phyloP scores from a whole-genome alignment of 2,797 vertebrate genomes.

The Thalassophryne amazonica region DNA sequence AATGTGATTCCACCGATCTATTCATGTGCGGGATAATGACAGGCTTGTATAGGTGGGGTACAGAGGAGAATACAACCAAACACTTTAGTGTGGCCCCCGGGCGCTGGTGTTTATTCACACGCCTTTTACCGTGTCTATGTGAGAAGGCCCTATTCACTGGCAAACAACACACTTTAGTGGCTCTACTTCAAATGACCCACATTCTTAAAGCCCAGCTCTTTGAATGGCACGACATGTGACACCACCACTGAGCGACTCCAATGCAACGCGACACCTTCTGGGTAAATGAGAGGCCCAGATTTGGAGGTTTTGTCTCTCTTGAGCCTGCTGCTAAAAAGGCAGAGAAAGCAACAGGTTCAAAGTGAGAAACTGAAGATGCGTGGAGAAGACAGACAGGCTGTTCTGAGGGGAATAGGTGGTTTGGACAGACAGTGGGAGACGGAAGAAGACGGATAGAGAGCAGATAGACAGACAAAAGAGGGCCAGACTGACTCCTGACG shows the following conservation, averaged over 20 bases:
- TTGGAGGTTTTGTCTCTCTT: conserved; percentile 55
- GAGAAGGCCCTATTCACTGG: conserved; percentile 79
- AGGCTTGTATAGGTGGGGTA: conserved; percentile 68
- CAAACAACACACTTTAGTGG: conserved; percentile 80
- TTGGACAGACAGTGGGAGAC: conserved; percentile 15
- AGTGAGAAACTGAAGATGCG: conserved; percentile 50
- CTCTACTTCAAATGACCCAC: conserved; percentile 83
- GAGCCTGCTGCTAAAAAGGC: conserved; percentile 5
- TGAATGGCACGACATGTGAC: conserved; percentile 74
- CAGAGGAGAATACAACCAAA: conserved; percentile 66
- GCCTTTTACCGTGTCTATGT: conserved; percentile 78
- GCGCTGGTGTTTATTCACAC: conserved; percentile 79
- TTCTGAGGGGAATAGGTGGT: conserved; percentile 38
- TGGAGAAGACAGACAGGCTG: conserved; percentile 41
- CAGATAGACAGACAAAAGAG: too few species aligned
- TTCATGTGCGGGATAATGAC: conserved; percentile 70
- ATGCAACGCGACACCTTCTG: conserved; percentile 72
- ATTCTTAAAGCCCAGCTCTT: conserved; percentile 75
- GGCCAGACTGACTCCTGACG: conserved; percentile 40
- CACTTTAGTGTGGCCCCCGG: conserved; percentile 72
- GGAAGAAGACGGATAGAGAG: conserved; percentile 34
- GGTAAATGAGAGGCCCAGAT: conserved; percentile 72
- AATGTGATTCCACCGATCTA: conserved; percentile 55
- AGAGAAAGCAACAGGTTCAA: conserved; percentile 55
- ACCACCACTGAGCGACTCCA: conserved; percentile 65